Conservation (phyloP, 2,888 invertebrate genomes). For the Eupithecia insigniata region DNA sequence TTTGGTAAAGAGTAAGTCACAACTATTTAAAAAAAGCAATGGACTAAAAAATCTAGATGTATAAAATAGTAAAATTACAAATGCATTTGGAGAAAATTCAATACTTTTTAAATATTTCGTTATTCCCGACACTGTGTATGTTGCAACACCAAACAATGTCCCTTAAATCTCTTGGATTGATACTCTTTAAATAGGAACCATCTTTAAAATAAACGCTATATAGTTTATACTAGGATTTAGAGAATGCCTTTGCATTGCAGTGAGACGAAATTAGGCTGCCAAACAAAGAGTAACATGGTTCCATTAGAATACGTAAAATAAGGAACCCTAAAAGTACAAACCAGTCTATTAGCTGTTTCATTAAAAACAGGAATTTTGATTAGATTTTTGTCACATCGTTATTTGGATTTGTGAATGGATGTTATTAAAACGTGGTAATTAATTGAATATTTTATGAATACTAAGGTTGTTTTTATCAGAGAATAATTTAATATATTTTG, state of each 20-base stretch:
- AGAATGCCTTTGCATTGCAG: neutral
- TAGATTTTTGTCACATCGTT: slow-evolving; percentile 43
- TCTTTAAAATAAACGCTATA: neutral
- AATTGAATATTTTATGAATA: slow-evolving; percentile 35
- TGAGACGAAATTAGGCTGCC: neutral
- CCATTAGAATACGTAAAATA: neutral
- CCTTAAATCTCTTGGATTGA: neutral
- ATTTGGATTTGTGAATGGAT: slow-evolving; percentile 25
- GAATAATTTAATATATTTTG: slow-evolving; percentile 16
- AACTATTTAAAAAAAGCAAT: neutral
- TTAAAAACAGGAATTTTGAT: slow-evolving; percentile 41
- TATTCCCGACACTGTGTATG: too few species aligned
- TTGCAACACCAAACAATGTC: neutral
- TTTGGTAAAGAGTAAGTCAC: neutral
- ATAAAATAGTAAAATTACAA: too few species aligned
- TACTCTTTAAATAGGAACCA: neutral
- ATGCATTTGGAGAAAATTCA: too few species aligned
- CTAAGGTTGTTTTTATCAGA: slow-evolving; percentile 18
- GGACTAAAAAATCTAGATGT: too few species aligned
- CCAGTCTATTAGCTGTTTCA: slow-evolving; percentile 35
- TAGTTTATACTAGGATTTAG: neutral
- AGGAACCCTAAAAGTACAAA: slow-evolving; percentile 15
- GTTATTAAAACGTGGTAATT: slow-evolving; percentile 28
- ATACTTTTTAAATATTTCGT: too few species aligned
- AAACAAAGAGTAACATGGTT: neutral